phyloP scores from a whole-genome alignment of 1,140 invertebrate species.

The Drosophila persimilis region DNA sequence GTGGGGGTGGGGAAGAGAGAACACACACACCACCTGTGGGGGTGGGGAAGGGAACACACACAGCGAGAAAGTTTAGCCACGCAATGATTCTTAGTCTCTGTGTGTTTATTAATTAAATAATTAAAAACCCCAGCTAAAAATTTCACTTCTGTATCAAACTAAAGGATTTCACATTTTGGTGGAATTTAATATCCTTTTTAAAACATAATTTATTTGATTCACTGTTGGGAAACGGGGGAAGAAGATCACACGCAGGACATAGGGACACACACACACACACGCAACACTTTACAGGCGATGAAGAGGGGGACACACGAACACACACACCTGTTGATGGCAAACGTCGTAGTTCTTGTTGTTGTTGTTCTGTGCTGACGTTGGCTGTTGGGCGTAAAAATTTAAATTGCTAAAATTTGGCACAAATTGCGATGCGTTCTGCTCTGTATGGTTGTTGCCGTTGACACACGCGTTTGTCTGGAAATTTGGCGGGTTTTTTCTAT shows the following conservation, averaged over 20 bases:
- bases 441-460: conserved; percentile 38
- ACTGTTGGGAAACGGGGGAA: background rate
- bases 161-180: no score
- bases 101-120: no score
- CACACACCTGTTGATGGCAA: conserved; percentile 76
- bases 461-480: conserved; percentile 66
- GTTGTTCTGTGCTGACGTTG: conserved; percentile 39
- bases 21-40: no score
- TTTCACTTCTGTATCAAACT: no score
- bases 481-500: conserved; percentile 57
- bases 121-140: no score
- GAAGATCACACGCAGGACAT: conserved; percentile 5
- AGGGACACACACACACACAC: conserved; percentile 46
- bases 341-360: conserved; percentile 36
- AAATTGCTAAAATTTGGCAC: conserved; percentile 59
- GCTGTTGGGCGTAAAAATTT: conserved; percentile 67
- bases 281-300: background rate
- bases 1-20: no score
- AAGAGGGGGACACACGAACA: conserved; percentile 10
- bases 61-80: no score
- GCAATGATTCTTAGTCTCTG: no score
- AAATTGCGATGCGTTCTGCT: conserved; percentile 30
- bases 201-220: no score
- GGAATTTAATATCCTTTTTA: no score
- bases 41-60: no score